Evolutionary conservation across 2,888 invertebrate genomes (phyloP), one percentile per base, ranked within the genome.

Genomic region (Blastobasis lacticolella): DNA sequence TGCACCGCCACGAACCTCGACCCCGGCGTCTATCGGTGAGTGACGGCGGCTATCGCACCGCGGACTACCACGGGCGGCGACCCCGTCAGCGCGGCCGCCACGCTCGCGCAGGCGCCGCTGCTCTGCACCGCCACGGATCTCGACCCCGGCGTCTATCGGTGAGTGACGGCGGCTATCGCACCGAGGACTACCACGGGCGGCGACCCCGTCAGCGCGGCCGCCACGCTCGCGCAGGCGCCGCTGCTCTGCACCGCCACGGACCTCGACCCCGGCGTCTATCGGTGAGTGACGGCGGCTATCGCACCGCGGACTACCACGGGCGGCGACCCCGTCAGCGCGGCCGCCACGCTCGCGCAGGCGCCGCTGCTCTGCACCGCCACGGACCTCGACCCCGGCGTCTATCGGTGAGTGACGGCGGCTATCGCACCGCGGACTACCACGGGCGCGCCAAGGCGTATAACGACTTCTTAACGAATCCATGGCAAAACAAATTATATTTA

Each of bases 131-230:
- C 97, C 40, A 90, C 90, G 6, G 97, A 97, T 78, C 88, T 92
- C 57, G 94, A 94, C 10, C 10, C 91, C 44, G 93, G 92, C 2
- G 77, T 94, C 55, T 92, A 93, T 69, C 89, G 90, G 56, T 87
- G 82, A 45, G 90, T 92, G 43, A 71, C 84, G 4, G 77, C 92
- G 5, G n/a, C n/a, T n/a, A n/a, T n/a, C 89, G 91, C 9, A 93
- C 94, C 0, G 92, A 93, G 40, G 97, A 97, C 83, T 97, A 97
- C 76, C 95, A 97, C 91, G 23, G 97, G 97, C 37, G 96, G 96
- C 0, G 97, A 97, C 85, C 97, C 97, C 0, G 92, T 97, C 43
- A 90, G 90, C 36, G 94, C 93, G 0, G 92, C 92, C 58, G 89
- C 95, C 38, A 86, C 89, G 1, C 71, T 87, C 6, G 84, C 88